phyloP scores from a whole-genome alignment of 1,140 invertebrate genomes.

The Eurosta solidaginis region DNA sequence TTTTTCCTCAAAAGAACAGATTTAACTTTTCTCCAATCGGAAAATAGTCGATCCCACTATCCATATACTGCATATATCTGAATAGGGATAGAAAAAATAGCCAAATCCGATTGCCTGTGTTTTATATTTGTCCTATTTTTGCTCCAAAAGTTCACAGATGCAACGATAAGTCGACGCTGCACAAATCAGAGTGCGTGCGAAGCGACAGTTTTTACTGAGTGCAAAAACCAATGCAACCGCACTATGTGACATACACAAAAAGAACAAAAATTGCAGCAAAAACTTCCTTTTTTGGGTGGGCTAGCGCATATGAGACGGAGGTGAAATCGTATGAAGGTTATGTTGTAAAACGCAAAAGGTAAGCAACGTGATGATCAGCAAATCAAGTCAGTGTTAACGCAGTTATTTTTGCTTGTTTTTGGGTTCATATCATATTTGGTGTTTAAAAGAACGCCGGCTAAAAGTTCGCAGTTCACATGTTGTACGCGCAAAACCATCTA shows the following conservation, averaged over 20 bases:
- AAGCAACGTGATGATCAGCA: background rate
- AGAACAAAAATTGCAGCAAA: background rate
- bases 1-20: too few relatives aligned
- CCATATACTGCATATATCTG: too few relatives aligned
- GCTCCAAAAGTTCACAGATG: too few relatives aligned
- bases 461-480: background rate
- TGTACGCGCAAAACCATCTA: background rate
- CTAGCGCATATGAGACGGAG: background rate
- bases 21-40: too few relatives aligned
- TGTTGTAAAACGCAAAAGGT: background rate
- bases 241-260: background rate
- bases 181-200: background rate
- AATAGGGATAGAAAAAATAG: too few relatives aligned
- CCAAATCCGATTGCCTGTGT: too few relatives aligned
- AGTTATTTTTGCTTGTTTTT: constrained; percentile 8
- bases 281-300: background rate
- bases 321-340: background rate
- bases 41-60: too few relatives aligned
- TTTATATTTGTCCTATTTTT: too few relatives aligned
- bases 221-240: background rate
- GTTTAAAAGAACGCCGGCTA: constrained; percentile 54
- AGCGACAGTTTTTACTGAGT: constrained; percentile 6
- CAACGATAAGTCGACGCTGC: too few relatives aligned
- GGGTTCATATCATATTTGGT: constrained; percentile 58
- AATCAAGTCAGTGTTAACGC: background rate